Base-by-base conservation (phyloP, 2,113 vertebrate species). In the Coryphaenoides rupestris region DNA sequence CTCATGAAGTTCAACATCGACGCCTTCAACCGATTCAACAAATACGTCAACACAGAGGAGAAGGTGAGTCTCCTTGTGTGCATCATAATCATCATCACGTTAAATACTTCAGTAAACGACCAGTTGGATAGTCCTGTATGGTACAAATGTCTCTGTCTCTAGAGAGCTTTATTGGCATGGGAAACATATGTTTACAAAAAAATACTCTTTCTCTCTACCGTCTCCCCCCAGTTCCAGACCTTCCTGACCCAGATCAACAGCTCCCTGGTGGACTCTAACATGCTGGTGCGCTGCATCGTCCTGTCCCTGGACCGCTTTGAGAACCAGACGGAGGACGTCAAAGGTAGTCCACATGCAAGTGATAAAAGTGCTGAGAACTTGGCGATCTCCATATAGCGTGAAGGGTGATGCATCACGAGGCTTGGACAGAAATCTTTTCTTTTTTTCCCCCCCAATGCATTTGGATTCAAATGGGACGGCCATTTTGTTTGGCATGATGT, bases 1-100 rank as follows among this genome's bases (percentile, higher is more conserved):
- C 92, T 99, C 66, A 99, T 99, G 97, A 99, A 99, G 84, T 99
- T 99, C 84, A 99, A 99, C 64, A 94, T 98, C 2, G 95, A 99
- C 65, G 96, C 96, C 24, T 99, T 99, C 86, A 96, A 95, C 86
- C 94, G 94, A 82, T 99, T 99, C 86, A 98, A 99, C 89, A 99
- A 95, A 81, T 99, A 98, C 19, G 96, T 99, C 79, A 96, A 96
- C 89, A 96, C 94, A 4, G 94, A 96, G 49, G 95, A 98, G 75
- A 99, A 98, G 95, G 97, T 99, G 86, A 4, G 2, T 58, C 4
- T 19, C 53, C 21, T 21, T 2, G 24, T n/a, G n/a, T n/a, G n/a
- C n/a, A n/a, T n/a, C n/a, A n/a, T n/a, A n/a, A n/a, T n/a, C n/a
- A n/a, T n/a, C 19, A 16, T 1, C 19, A 19, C 5, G 45, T 17